A percentile compares a stretch with the other conserved stretches of the same genome.
These are phyloP conservation scores for Neoaliturus tenellus DNA, from an alignment of 2,888 invertebrate species.

Conservation along the genomic window DNA sequence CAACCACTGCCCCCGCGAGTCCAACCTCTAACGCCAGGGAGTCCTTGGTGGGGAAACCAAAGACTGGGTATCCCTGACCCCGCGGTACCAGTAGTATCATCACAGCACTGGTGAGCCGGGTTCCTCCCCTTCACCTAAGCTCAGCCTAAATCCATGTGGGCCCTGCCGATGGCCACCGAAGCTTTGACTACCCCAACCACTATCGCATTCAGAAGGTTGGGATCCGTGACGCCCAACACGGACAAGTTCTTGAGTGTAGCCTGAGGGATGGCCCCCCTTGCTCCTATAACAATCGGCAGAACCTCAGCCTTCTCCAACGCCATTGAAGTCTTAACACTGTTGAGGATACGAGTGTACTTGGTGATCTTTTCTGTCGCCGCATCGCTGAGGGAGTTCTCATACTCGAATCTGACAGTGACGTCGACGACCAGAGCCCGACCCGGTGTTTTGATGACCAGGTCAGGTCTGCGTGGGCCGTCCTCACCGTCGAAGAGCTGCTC, in stretches of 20 bases:
- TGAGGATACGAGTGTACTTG: conserved; percentile 13
- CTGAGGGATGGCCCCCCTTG: no score
- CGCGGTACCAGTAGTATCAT: conserved; percentile 17
- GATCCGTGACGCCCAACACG: no score
- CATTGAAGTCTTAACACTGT: not conserved
- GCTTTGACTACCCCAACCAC: no score
- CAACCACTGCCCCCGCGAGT: conserved; percentile 44
- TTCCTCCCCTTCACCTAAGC: not conserved
- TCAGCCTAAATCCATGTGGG: not conserved
- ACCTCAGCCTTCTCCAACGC: not conserved
- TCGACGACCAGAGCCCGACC: no score
- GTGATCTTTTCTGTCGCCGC: conserved; percentile 20
- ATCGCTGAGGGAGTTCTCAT: not conserved
- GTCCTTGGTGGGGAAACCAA: not conserved
- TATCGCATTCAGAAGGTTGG: no score
- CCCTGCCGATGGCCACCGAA: not conserved
- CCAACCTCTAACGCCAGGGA: not conserved
- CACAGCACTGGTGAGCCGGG: conserved; percentile 15
- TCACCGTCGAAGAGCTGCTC: conserved; percentile 42
- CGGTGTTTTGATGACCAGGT: no score
- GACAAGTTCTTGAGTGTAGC: no score
- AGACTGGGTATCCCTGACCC: not conserved
- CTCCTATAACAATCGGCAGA: conserved; percentile 42
- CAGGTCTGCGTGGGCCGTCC: conserved; percentile 36
- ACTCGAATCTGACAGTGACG: no score